Evolutionary conservation across 2,797 vertebrate species (phyloP).

Genomic region (Sarcoramphus papa): DNA sequence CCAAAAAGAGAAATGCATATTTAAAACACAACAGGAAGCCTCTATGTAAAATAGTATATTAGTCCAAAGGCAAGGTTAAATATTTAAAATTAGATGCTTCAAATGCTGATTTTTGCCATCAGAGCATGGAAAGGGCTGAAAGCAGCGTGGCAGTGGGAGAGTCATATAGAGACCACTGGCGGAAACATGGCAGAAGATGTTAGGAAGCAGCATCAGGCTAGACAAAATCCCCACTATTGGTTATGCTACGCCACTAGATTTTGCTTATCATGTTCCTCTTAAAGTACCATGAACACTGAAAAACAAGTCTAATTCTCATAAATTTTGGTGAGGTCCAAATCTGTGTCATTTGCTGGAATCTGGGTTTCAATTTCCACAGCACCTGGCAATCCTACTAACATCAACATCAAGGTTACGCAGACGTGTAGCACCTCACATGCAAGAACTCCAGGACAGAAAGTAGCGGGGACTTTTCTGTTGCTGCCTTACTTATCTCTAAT

Average conservation of each 20-base stretch:
- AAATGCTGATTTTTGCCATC: not conserved
- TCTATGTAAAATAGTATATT: not conserved
- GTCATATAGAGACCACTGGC: not conserved
- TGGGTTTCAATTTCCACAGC: not conserved
- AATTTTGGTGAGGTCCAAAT: not conserved
- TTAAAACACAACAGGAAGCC: not conserved
- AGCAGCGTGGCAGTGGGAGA: not conserved
- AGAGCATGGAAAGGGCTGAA: not conserved
- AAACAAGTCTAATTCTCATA: not conserved
- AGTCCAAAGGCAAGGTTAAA: not conserved
- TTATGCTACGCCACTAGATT: not conserved
- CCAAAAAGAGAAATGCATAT: not conserved
- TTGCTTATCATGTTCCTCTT: not conserved
- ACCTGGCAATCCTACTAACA: not conserved
- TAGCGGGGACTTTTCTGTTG: not conserved
- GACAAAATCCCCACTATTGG: not conserved
- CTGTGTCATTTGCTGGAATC: not conserved
- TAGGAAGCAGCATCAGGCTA: not conserved
- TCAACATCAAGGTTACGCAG: not conserved
- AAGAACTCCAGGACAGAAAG: not conserved
- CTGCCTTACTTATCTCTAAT: not conserved
- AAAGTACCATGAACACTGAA: not conserved
- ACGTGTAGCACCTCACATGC: accelerated
- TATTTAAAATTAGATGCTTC: not conserved
- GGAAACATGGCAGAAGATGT: not conserved